These are phyloP conservation scores for Drosophila conformis DNA, from an alignment of 2,888 invertebrate genomes.

Conservation along the genomic window DNA sequence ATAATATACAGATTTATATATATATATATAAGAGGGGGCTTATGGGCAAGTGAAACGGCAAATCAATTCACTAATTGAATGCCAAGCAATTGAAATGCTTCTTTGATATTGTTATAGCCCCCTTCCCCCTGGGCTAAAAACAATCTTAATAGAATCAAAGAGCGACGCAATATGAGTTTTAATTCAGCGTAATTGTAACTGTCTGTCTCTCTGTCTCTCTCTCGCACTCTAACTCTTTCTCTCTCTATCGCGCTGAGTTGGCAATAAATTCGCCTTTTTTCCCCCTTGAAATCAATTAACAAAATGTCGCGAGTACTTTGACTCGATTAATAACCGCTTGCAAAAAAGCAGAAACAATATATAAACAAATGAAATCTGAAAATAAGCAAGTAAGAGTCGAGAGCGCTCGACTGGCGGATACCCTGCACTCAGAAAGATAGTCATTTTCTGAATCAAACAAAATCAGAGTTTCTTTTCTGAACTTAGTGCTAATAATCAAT, in stretches of 20 bases:
- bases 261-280: slow-evolving; percentile 10
- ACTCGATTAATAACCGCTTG: slow-evolving; percentile 66
- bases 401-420: not conserved
- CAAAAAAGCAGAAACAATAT: slow-evolving; percentile 35
- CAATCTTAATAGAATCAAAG: slow-evolving; percentile 78
- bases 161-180: slow-evolving; percentile 68
- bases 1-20: not conserved
- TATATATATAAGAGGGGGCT: not conserved
- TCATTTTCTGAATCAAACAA: no score
- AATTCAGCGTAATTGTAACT: slow-evolving; percentile 72
- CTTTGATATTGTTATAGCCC: slow-evolving; percentile 60
- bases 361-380: slow-evolving; percentile 47
- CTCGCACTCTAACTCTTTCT: not conserved
- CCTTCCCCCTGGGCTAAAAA: slow-evolving; percentile 55
- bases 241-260: not conserved
- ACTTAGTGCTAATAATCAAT: no score
- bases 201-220: slow-evolving; percentile 10
- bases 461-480: not conserved
- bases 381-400: slow-evolving; percentile 16
- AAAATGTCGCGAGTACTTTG: slow-evolving; percentile 74
- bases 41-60: slow-evolving; percentile 23
- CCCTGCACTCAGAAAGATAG: not conserved
- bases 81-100: slow-evolving; percentile 68
- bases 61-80: slow-evolving; percentile 76
- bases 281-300: slow-evolving; percentile 76